phyloP scores from a whole-genome alignment of 2,888 invertebrate species.

The Melanostoma scalare region DNA sequence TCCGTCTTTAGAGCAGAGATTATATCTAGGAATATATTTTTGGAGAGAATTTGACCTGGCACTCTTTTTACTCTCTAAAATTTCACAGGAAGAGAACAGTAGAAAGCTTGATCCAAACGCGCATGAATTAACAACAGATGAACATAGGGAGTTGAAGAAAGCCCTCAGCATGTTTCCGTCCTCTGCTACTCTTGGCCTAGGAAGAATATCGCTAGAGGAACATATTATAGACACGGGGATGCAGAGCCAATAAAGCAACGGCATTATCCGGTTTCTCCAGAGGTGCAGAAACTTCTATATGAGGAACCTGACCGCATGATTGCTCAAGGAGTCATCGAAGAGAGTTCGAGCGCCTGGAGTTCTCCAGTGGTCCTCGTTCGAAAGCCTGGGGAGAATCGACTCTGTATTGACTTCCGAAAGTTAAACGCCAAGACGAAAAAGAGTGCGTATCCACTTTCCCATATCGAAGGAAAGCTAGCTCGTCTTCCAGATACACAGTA shows the following conservation, averaged over 20 bases:
- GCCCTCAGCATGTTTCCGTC: slow-evolving; percentile 4
- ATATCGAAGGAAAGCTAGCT: not conserved
- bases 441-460: too few relatives aligned
- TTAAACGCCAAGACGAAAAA: too few relatives aligned
- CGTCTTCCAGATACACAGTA: slow-evolving; percentile 16
- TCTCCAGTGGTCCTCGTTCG: too few relatives aligned
- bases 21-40: slow-evolving; percentile 1
- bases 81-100: not conserved
- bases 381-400: slow-evolving; percentile 4
- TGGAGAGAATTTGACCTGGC: slow-evolving; percentile 15
- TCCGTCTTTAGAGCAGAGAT: not conserved
- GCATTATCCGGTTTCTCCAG: too few relatives aligned
- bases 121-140: not conserved
- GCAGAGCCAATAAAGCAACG: too few relatives aligned
- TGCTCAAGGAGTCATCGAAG: too few relatives aligned
- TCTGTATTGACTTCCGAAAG: too few relatives aligned
- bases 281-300: slow-evolving; percentile 13
- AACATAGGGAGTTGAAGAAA: not conserved
- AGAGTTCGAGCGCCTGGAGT: too few relatives aligned
- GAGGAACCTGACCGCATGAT: slow-evolving; percentile 1
- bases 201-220: not conserved
- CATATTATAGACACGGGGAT: too few relatives aligned
- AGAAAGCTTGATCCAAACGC: not conserved
- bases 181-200: not conserved
- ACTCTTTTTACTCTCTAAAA: not conserved